Percentiles rank a stretch among this genome's conserved stretches.
phyloP scores from a whole-genome alignment of 2,113 vertebrate genomes.

The Xenopus laevis region DNA sequence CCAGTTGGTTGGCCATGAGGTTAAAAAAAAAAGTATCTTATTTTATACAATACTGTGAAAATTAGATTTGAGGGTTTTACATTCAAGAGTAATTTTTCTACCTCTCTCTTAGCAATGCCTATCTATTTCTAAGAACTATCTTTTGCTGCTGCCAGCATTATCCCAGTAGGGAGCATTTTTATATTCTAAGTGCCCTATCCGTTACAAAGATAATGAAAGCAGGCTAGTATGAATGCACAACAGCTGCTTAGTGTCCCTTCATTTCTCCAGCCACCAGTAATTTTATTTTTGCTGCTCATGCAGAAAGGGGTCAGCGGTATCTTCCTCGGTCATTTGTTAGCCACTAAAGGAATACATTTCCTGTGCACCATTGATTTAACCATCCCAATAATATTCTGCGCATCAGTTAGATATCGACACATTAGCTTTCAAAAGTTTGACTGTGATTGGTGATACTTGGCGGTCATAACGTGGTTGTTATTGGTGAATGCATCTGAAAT shows the following conservation, averaged over 20 bases:
- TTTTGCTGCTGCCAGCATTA: slow-evolving; percentile 12
- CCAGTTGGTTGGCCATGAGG: too few species aligned
- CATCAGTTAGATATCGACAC: too few species aligned
- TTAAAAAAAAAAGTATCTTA: too few species aligned
- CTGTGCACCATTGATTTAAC: neutral
- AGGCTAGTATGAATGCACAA: slow-evolving; percentile 22
- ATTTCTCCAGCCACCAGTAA: slow-evolving; percentile 28
- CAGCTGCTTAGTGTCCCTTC: slow-evolving; percentile 34
- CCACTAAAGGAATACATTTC: neutral
- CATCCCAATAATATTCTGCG: neutral
- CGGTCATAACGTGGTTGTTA: too few species aligned
- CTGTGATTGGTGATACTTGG: too few species aligned
- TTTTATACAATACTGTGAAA: too few species aligned
- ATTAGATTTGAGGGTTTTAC: neutral
- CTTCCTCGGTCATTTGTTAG: neutral
- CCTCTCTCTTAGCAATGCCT: too few species aligned
- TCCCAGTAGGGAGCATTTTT: slow-evolving; percentile 38
- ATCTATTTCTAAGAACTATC: slow-evolving; percentile 16
- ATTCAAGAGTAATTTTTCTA: too few species aligned
- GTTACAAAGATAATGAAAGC: slow-evolving; percentile 38
- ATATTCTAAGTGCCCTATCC: slow-evolving; percentile 34
- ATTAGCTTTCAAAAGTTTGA: too few species aligned
- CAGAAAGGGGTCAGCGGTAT: slow-evolving; percentile 23
- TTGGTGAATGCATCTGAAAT: too few species aligned
- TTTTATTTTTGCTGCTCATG: slow-evolving; percentile 31